A percentile compares a stretch with the other conserved stretches of the same genome.
phyloP scores from a whole-genome alignment of 2,888 invertebrate species.

The Beris chalybata region DNA sequence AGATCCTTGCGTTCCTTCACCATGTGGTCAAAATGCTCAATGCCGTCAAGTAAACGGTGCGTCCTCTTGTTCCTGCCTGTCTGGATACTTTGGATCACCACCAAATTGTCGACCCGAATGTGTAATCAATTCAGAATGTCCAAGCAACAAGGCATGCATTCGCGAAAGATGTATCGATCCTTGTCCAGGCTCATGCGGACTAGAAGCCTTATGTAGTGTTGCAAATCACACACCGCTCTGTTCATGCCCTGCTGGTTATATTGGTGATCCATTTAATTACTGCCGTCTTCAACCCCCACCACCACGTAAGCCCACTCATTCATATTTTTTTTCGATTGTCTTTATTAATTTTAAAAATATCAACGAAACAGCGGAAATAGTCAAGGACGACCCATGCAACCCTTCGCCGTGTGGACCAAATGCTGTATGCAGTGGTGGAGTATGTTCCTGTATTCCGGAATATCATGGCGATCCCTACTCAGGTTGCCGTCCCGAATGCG shows the following conservation, averaged over 20 bases:
- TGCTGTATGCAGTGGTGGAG: conserved; percentile 61
- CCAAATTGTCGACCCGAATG: conserved; percentile 78
- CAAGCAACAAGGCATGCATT: conserved; percentile 72
- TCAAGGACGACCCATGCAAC: conserved; percentile 61
- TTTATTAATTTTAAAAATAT: not conserved
- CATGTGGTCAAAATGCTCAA: conserved; percentile 65
- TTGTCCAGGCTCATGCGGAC: conserved; percentile 76
- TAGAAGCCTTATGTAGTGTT: conserved; percentile 72
- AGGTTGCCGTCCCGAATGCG: conserved; percentile 72
- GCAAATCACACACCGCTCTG: conserved; percentile 77
- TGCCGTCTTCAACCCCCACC: conserved; percentile 57
- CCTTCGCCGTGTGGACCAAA: conserved; percentile 71
- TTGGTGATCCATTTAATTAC: conserved; percentile 66
- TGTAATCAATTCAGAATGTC: conserved; percentile 72
- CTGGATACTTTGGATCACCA: conserved; percentile 71
- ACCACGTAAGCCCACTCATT: conserved; percentile 36
- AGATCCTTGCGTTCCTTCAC: conserved; percentile 65
- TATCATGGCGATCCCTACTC: conserved; percentile 72
- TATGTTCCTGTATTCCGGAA: conserved; percentile 67
- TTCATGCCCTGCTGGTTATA: conserved; percentile 56
- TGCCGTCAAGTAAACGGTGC: conserved; percentile 62
- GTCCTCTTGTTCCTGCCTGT: conserved; percentile 71
- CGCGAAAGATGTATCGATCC: conserved; percentile 77
- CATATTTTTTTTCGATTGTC: not conserved
- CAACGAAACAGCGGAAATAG: conserved; percentile 39